Evolutionary conservation across 2,113 vertebrate genomes (phyloP).

Genomic region (Pionites leucogaster): DNA sequence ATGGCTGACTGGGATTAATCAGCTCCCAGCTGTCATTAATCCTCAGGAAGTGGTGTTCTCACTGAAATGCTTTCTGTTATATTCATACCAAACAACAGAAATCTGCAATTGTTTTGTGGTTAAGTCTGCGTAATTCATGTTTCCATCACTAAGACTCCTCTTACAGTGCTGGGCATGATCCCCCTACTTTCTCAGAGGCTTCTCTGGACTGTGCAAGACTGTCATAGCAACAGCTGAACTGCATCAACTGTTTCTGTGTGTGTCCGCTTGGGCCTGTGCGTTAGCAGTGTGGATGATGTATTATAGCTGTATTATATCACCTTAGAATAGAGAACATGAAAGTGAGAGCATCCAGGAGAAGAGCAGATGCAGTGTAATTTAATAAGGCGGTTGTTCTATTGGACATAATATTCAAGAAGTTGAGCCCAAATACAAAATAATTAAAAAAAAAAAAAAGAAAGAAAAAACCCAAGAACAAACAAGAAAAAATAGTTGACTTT

Average conservation of each 20-base stretch:
- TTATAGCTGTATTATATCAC: neutral
- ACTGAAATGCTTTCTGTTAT: constrained; percentile 34
- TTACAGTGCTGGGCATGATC: neutral
- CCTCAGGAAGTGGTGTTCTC: constrained; percentile 51
- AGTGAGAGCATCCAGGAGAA: neutral
- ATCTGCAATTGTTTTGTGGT: constrained; percentile 41
- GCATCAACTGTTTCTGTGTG: rapidly evolving
- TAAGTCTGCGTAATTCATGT: neutral
- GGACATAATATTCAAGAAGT: neutral
- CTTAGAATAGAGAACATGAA: neutral
- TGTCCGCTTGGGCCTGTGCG: neutral
- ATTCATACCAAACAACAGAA: constrained; percentile 45
- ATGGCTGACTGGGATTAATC: constrained; percentile 53
- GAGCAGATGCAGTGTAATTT: neutral
- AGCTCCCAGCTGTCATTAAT: constrained; percentile 60
- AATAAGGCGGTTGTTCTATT: neutral
- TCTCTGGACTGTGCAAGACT: rapidly evolving
- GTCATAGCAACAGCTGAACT: neutral
- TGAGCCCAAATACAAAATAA: neutral
- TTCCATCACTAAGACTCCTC: neutral
- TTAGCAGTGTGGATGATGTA: neutral
- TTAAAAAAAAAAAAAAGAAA: neutral
- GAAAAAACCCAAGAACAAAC: neutral
- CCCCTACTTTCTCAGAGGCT: neutral
- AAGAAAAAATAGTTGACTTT: neutral